phyloP scores from a whole-genome alignment of 2,888 invertebrate species.

The Syritta pipiens region DNA sequence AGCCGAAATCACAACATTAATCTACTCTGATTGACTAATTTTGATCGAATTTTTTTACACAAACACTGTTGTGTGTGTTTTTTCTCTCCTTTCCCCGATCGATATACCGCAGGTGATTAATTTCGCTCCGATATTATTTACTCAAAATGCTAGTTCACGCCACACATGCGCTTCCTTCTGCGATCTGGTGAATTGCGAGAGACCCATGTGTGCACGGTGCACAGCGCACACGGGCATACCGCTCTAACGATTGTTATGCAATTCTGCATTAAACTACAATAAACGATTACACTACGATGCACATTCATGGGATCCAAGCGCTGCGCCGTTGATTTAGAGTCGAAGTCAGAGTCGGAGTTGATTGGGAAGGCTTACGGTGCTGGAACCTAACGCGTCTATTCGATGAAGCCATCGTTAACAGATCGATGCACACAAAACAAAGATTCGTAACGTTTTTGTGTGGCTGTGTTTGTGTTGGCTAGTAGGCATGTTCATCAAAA shows the following conservation, averaged over 20 bases:
- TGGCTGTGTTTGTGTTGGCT: too few relatives aligned
- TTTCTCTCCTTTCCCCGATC: constrained; percentile 5
- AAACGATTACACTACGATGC: constrained; percentile 33
- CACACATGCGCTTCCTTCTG: constrained; percentile 42
- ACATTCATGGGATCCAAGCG: constrained; percentile 15
- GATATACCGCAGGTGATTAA: constrained; percentile 50
- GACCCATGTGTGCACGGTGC: too few relatives aligned
- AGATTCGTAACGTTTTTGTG: background rate
- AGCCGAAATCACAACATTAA: constrained; percentile 26
- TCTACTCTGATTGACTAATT: constrained; percentile 40
- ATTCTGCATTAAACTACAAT: constrained; percentile 49
- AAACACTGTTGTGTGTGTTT: constrained; percentile 6
- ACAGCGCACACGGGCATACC: constrained; percentile 31
- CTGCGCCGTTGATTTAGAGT: constrained; percentile 2
- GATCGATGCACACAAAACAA: background rate
- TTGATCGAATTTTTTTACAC: background rate
- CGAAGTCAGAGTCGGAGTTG: background rate
- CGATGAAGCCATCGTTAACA: constrained; percentile 31
- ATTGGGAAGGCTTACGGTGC: background rate
- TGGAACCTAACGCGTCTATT: background rate
- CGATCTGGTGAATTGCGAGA: constrained; percentile 28
- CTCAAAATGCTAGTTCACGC: constrained; percentile 42
- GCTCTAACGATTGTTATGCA: constrained; percentile 46
- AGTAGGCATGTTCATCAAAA: background rate
- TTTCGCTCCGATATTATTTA: constrained; percentile 50